Base-by-base conservation (phyloP, 1,140 invertebrate genomes). In the Matsumurasca onukii region DNA sequence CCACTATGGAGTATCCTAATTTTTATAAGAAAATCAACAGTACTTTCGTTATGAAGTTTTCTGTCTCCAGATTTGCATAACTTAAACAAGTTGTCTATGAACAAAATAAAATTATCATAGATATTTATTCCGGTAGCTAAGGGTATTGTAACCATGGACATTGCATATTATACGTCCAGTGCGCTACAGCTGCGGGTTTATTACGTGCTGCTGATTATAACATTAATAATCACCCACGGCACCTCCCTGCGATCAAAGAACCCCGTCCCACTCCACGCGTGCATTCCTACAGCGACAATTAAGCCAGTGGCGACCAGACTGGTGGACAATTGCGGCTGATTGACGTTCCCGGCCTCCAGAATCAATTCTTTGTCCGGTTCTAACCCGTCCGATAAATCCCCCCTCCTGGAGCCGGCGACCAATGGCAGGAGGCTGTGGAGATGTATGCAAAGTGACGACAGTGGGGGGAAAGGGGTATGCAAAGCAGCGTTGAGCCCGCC, bases 361-460 rank as follows among this genome's bases (percentile, higher is more conserved):
- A 59, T 59, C 55, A 59, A 59, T 59, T 59, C 55, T 59, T 59
- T 59, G 55, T 59, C 55, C 25, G 22, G n/a, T n/a, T n/a, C n/a
- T n/a, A 22, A 59, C 22, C 24, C 24, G 55, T 59, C 55, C 55
- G 55, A 59, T 59, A 59, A 59, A 59, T 59, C 24, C 55, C 55
- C 55, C 55, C 55, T 59, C 25, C 55, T 27, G 12, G 15, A 27
- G 25, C 24, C 55, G 15, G 24, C 55, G n/a, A 5, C 55, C 55
- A 59, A 59, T 59, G 22, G 30, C 25, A 3, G 55, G 55, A 59
- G 55, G 55, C 55, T 59, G 55, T 20, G 39, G n/a, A 29, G 22
- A 27, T 27, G 55, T 59, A 59, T 59, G 55, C 55, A 59, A 59
- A 59, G 55, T 29, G 55, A 27, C 24, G 13, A 27, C 15, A 27